These are phyloP conservation scores for Idris sp. DNA, from an alignment of 1,140 invertebrate species.

Conservation along the genomic window DNA sequence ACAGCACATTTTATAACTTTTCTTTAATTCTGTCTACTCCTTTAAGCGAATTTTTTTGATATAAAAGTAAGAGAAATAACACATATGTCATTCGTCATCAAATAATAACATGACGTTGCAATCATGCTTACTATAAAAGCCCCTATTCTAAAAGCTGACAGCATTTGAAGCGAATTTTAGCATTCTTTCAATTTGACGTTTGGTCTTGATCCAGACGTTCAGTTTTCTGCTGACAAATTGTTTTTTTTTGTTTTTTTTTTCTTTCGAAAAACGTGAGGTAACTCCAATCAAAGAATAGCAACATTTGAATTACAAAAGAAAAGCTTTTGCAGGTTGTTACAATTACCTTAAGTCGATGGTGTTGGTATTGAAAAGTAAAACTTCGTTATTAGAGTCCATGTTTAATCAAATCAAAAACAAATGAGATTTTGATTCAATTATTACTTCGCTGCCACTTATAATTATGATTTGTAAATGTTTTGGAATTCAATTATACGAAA, in stretches of 20 bases:
- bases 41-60: too few relatives aligned
- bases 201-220: slow-evolving; percentile 13
- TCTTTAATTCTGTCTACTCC: too few relatives aligned
- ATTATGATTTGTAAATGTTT: slow-evolving; percentile 49
- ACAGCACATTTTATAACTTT: too few relatives aligned
- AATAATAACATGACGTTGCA: slow-evolving; percentile 38
- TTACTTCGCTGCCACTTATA: slow-evolving; percentile 37
- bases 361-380: slow-evolving; percentile 28
- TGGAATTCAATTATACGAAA: slow-evolving; percentile 43
- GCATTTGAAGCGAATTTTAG: slow-evolving; percentile 52
- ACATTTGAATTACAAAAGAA: slow-evolving; percentile 17
- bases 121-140: slow-evolving; percentile 21
- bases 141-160: slow-evolving; percentile 44
- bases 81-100: slow-evolving; percentile 60
- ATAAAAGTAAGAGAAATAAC: slow-evolving; percentile 57
- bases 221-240: slow-evolving; percentile 35
- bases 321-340: slow-evolving; percentile 7
- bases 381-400: slow-evolving; percentile 32
- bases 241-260: too few relatives aligned
- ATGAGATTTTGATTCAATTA: slow-evolving; percentile 36
- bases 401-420: slow-evolving; percentile 29
- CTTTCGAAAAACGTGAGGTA: too few relatives aligned
- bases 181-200: slow-evolving; percentile 43
- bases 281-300: slow-evolving; percentile 23
- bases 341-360: slow-evolving; percentile 14